A percentile compares a stretch with the other conserved stretches of the same genome.
phyloP scores from a whole-genome alignment of 2,797 vertebrate species.

The Lacerta viridis region DNA sequence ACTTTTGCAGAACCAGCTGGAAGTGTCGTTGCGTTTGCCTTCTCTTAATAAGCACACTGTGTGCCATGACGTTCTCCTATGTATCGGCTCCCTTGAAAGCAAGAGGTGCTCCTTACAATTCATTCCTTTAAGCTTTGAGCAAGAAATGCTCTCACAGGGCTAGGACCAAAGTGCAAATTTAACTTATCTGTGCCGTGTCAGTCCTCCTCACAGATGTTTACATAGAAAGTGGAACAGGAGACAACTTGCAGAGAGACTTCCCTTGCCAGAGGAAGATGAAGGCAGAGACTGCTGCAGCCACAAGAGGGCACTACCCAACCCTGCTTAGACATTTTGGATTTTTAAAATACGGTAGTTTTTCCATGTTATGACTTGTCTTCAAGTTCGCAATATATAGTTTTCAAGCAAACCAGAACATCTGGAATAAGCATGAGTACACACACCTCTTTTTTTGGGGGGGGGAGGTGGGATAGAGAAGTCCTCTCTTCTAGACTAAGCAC shows the following conservation, averaged over 20 bases:
- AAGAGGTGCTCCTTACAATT: neutral
- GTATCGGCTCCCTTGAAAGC: neutral
- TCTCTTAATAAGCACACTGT: neutral
- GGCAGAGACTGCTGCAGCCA: neutral
- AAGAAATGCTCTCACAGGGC: neutral
- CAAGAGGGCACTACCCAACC: neutral
- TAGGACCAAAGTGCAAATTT: neutral
- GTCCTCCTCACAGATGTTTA: too few species aligned
- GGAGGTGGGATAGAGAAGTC: too few species aligned
- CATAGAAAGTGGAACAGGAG: neutral
- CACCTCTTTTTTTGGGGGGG: too few species aligned
- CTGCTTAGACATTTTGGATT: neutral
- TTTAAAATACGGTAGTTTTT: neutral
- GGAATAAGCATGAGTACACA: neutral
- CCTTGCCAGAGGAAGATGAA: too few species aligned
- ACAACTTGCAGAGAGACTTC: neutral
- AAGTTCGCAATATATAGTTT: too few species aligned
- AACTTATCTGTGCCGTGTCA: accelerated
- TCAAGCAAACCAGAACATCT: neutral
- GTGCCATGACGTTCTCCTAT: neutral
- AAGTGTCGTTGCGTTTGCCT: neutral
- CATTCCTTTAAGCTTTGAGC: too few species aligned
- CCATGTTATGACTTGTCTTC: too few species aligned
- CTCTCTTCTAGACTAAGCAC: too few species aligned
- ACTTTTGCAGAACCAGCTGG: neutral